Percentiles rank a stretch among this genome's conserved stretches.
phyloP scores from a whole-genome alignment of 2,888 invertebrate genomes.

The Lasioglossum oenotherae region DNA sequence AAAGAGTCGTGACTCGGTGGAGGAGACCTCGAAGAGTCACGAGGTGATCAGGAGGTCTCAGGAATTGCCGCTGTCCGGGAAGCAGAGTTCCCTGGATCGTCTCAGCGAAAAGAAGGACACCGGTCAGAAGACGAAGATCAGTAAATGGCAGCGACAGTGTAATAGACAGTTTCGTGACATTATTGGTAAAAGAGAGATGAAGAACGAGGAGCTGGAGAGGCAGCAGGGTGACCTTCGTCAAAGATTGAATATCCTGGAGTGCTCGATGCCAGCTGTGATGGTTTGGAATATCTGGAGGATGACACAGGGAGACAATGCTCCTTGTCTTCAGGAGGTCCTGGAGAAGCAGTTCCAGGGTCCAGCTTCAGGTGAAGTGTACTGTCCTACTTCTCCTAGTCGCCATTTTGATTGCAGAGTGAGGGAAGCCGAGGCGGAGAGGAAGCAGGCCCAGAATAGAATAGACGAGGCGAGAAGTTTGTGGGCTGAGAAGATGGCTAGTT shows the following conservation, averaged over 20 bases:
- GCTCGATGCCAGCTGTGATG: conserved; percentile 88
- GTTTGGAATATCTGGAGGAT: conserved; percentile 87
- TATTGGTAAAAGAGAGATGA: conserved; percentile 86
- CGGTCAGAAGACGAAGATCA: neutral
- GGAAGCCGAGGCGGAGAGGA: conserved; percentile 76
- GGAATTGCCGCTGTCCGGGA: neutral
- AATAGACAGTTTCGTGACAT: conserved; percentile 77
- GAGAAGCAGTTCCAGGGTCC: conserved; percentile 72
- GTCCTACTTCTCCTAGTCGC: conserved; percentile 70
- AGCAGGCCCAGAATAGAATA: conserved; percentile 70
- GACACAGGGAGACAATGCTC: conserved; percentile 64
- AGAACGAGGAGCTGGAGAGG: conserved; percentile 85
- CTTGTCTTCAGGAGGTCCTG: conserved; percentile 65
- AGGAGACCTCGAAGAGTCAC: conserved; percentile 23
- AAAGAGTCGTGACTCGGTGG: neutral
- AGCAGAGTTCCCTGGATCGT: conserved; percentile 4
- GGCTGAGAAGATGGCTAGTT: conserved; percentile 65
- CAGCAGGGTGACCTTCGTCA: conserved; percentile 85
- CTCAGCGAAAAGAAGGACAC: neutral
- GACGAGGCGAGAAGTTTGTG: conserved; percentile 75
- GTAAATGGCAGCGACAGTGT: conserved; percentile 39
- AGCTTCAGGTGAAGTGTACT: conserved; percentile 54
- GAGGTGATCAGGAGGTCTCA: neutral
- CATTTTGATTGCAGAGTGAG: conserved; percentile 78
- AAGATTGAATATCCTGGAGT: conserved; percentile 87